Evolutionary conservation across 2,113 vertebrate genomes (phyloP).

Genomic region (Indri indri): DNA sequence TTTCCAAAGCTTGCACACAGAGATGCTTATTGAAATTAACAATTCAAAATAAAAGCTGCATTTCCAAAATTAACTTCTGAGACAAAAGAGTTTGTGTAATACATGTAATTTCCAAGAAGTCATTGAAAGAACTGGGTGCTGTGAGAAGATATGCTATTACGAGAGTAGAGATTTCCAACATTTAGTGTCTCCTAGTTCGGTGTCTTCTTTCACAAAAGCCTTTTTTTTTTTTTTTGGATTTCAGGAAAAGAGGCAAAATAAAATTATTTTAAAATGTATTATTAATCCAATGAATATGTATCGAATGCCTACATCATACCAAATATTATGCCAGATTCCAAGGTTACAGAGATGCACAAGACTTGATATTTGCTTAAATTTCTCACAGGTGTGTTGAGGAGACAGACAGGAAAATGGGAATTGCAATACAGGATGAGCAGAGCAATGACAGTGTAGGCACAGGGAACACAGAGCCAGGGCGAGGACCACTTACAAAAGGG

Average conservation of each 20-base stretch:
- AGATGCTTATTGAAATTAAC: not conserved
- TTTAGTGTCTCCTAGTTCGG: not conserved
- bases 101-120: not conserved
- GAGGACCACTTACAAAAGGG: not conserved
- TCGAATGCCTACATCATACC: not conserved
- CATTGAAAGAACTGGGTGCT: not conserved
- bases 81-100: not conserved
- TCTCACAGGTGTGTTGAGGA: not conserved
- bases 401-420: not conserved
- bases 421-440: not conserved
- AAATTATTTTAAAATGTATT: not conserved
- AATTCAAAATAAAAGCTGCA: not conserved
- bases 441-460: too few relatives aligned
- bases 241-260: not conserved
- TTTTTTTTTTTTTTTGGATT: not conserved
- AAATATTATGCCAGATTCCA: not conserved
- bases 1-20: not conserved
- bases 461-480: not conserved
- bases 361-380: not conserved
- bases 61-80: conserved; percentile 4
- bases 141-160: not conserved
- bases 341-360: not conserved
- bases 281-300: not conserved
- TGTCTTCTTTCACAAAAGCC: not conserved
- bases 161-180: not conserved